Evolutionary conservation across 2,113 vertebrate genomes (phyloP).

Genomic region (Campylorhamphus procurvoides): DNA sequence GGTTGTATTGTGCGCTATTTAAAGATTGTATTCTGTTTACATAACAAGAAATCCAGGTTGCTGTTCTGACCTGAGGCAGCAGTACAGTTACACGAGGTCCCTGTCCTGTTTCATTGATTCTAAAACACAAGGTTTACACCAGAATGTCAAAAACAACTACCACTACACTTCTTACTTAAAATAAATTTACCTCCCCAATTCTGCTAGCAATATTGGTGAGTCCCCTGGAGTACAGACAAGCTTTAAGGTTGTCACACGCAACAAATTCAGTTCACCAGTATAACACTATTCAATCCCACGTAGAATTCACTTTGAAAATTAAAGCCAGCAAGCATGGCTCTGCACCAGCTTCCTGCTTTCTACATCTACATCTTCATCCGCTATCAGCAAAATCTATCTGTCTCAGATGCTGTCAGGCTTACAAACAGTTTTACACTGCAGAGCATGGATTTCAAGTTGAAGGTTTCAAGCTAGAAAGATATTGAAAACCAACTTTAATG

Average conservation of each 20-base stretch:
- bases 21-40: background rate
- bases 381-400: constrained; percentile 42
- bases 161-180: background rate
- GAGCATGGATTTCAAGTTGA: background rate
- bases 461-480: background rate
- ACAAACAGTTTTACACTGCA: background rate
- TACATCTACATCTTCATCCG: constrained; percentile 30
- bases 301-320: background rate
- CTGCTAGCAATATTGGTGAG: background rate
- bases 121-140: background rate
- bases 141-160: background rate
- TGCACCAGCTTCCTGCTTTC: constrained; percentile 73
- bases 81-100: background rate
- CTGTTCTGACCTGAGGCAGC: background rate
- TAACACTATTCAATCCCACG: background rate
- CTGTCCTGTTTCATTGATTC: background rate
- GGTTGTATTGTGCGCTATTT: background rate
- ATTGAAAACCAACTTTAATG: rapidly evolving
- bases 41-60: background rate
- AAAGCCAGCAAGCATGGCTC: constrained; percentile 31
- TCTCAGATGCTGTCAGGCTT: background rate
- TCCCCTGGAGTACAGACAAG: background rate
- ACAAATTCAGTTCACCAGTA: background rate
- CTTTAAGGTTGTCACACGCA: background rate
- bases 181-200: background rate